Conservation (phyloP, 2,113 vertebrate genomes). For the Salvelinus alpinus region DNA sequence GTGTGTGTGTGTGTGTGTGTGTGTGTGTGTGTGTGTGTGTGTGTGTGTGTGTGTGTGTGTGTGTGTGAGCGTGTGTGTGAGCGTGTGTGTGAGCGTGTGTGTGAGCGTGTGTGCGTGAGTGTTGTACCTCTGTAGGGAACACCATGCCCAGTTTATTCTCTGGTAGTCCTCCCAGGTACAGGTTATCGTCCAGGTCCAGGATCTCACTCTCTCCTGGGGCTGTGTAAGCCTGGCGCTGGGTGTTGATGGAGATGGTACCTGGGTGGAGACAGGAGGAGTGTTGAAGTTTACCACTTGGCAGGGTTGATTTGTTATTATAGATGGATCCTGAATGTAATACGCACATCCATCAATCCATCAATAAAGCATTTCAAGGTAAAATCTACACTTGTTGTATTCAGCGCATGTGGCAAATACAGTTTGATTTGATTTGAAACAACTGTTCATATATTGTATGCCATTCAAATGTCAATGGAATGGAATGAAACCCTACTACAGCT, state of each 20-base stretch:
- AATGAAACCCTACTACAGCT: constrained; percentile 1
- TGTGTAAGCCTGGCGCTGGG: constrained; percentile 89
- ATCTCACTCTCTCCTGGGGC: constrained; percentile 97
- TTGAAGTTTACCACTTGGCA: background rate
- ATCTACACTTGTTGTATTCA: too few species aligned
- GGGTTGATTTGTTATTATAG: background rate
- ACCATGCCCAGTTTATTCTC: constrained; percentile 92
- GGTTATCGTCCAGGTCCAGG: constrained; percentile 92
- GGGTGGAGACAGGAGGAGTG: constrained; percentile 39
- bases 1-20: too few species aligned
- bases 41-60: too few species aligned
- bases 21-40: too few species aligned
- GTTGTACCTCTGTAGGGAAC: constrained; percentile 85
- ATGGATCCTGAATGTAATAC: background rate
- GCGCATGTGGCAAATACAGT: too few species aligned
- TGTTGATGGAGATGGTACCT: constrained; percentile 98
- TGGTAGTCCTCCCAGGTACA: constrained; percentile 94
- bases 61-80: too few species aligned
- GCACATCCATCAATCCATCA: background rate
- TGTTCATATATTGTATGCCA: background rate
- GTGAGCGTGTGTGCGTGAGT: too few species aligned
- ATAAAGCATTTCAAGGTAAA: too few species aligned
- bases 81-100: too few species aligned
- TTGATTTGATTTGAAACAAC: background rate
- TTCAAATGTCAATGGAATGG: too few species aligned